A percentile compares a stretch with the other conserved stretches of the same genome.
Conservation (phyloP, 2,113 vertebrate species). For the Eubucco bourcierii region DNA sequence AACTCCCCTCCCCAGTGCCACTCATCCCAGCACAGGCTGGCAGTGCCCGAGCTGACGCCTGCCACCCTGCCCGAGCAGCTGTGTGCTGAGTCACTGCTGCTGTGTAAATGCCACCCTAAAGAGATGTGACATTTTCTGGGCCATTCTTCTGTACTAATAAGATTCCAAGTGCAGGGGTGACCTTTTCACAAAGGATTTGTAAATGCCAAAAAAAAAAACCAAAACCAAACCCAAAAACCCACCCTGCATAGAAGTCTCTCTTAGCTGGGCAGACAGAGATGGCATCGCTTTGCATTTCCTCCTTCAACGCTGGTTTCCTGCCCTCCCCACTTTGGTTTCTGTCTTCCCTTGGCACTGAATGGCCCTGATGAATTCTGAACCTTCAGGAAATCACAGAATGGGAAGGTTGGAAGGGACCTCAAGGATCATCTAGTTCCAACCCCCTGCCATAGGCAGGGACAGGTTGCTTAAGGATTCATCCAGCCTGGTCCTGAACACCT, state of each 20-base stretch:
- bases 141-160: slow-evolving; percentile 77
- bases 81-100: slow-evolving; percentile 58
- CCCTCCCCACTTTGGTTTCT: not conserved
- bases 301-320: slow-evolving; percentile 16
- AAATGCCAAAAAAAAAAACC: slow-evolving; percentile 81
- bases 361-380: not conserved
- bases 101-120: slow-evolving; percentile 77
- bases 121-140: slow-evolving; percentile 80
- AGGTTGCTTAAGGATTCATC: too few relatives aligned
- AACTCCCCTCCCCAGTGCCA: too few relatives aligned
- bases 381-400: not conserved
- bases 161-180: slow-evolving; percentile 77
- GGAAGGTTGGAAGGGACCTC: too few relatives aligned
- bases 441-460: too few relatives aligned
- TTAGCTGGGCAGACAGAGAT: slow-evolving; percentile 61
- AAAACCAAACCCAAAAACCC: too few relatives aligned
- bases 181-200: slow-evolving; percentile 86
- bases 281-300: slow-evolving; percentile 58
- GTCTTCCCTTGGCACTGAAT: not conserved
- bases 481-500: too few relatives aligned
- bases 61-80: not conserved
- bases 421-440: too few relatives aligned
- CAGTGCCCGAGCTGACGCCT: not conserved
- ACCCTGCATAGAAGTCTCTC: slow-evolving; percentile 75
- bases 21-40: accelerated